Percentiles rank a stretch among this genome's conserved stretches.
Evolutionary conservation across 1,140 invertebrate species (phyloP).

Genomic region (Cryptotermes secundus): DNA sequence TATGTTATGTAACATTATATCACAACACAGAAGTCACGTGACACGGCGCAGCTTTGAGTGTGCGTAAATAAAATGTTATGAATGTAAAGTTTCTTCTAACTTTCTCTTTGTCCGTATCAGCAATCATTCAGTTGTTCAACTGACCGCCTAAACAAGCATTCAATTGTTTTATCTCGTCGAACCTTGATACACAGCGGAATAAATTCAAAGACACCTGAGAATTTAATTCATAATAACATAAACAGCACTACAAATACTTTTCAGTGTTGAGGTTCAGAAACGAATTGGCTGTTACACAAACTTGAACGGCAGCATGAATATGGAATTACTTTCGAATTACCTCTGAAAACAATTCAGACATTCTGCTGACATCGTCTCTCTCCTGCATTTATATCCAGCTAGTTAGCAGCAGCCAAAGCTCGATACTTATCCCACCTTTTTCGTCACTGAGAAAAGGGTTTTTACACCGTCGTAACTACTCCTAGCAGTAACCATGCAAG

Average conservation of each 20-base stretch:
- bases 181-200: neutral
- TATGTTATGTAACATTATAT: neutral
- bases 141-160: neutral
- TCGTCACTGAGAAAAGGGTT: too few species aligned
- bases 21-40: neutral
- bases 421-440: too few species aligned
- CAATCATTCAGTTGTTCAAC: neutral
- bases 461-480: too few species aligned
- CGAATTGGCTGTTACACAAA: neutral
- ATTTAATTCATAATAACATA: neutral
- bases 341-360: too few species aligned
- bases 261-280: neutral
- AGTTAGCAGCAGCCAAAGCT: too few species aligned
- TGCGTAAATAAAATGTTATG: neutral
- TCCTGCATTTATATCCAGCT: too few species aligned
- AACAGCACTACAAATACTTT: neutral
- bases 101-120: neutral
- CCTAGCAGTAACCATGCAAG: too few species aligned
- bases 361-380: too few species aligned
- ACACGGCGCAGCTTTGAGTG: neutral
- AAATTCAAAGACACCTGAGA: neutral
- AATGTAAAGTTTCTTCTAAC: conserved; percentile 3
- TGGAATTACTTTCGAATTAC: neutral
- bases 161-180: neutral
- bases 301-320: neutral